Evolutionary conservation across 2,797 vertebrate genomes (phyloP).

Genomic region (Leucoraja ocellata): DNA sequence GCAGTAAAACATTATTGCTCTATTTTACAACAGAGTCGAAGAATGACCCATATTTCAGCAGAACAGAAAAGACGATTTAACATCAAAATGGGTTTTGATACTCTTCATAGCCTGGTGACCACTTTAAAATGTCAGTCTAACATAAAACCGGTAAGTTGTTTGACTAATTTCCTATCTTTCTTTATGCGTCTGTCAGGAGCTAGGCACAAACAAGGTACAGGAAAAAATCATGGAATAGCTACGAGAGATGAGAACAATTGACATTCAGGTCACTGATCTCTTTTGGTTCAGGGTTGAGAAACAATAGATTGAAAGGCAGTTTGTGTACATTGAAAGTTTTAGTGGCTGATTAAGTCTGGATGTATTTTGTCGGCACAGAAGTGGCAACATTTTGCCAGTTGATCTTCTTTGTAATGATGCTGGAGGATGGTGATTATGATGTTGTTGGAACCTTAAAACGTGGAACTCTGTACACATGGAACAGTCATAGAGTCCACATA

Average conservation of each 20-base stretch:
- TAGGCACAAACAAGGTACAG: no score
- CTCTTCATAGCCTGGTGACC: constrained; percentile 76
- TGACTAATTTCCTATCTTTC: background rate
- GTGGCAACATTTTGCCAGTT: background rate
- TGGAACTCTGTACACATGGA: background rate
- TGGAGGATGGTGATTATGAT: no score
- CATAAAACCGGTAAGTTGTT: constrained; percentile 60
- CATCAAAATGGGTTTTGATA: constrained; percentile 83
- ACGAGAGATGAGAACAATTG: no score
- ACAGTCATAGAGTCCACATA: background rate
- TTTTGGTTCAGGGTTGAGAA: no score
- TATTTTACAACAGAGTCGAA: constrained; percentile 63
- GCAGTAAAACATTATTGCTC: background rate
- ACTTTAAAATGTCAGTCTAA: constrained; percentile 68
- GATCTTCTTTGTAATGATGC: background rate
- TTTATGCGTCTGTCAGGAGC: background rate
- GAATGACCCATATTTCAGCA: constrained; percentile 78
- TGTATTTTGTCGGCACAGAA: background rate
- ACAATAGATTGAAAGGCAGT: background rate
- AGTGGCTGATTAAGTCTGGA: background rate
- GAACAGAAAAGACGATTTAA: constrained; percentile 90
- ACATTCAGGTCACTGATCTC: no score
- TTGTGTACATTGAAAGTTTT: background rate
- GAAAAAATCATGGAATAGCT: no score
- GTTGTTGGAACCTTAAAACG: background rate